phyloP scores from a whole-genome alignment of 2,888 invertebrate genomes.

The Pristionchus mayeri region DNA sequence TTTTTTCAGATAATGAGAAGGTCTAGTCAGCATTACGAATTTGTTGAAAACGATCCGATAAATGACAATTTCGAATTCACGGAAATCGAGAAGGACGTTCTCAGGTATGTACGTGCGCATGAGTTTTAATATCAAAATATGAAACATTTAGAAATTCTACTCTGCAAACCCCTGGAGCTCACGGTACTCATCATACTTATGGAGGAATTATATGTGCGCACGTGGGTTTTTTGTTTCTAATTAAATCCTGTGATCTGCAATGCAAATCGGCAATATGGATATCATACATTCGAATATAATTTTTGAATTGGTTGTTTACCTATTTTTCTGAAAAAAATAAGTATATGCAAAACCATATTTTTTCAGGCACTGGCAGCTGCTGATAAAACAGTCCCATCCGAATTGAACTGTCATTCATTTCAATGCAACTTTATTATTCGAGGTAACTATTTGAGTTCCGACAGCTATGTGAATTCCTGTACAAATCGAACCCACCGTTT shows the following conservation, averaged over 20 bases:
- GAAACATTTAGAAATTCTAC: background rate
- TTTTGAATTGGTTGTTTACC: too few species aligned
- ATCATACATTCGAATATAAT: too few species aligned
- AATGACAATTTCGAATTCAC: background rate
- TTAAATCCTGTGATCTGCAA: background rate
- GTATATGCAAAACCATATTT: background rate
- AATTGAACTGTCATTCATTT: background rate
- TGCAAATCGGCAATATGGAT: too few species aligned
- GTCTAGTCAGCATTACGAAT: too few species aligned
- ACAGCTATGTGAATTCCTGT: too few species aligned
- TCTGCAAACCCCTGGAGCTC: background rate
- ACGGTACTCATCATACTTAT: background rate
- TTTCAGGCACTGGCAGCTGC: slow-evolving; percentile 2
- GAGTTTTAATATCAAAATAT: background rate
- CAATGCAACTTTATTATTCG: background rate
- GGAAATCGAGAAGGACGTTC: background rate
- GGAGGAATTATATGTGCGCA: background rate
- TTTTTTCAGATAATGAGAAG: too few species aligned
- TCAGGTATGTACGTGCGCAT: background rate
- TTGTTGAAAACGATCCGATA: background rate
- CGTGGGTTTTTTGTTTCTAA: background rate
- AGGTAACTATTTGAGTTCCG: background rate
- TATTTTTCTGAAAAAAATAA: too few species aligned
- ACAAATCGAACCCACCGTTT: background rate
- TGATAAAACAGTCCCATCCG: background rate